Evolutionary conservation across 2,888 invertebrate genomes (phyloP).

Genomic region (Stenodera caucasica): DNA sequence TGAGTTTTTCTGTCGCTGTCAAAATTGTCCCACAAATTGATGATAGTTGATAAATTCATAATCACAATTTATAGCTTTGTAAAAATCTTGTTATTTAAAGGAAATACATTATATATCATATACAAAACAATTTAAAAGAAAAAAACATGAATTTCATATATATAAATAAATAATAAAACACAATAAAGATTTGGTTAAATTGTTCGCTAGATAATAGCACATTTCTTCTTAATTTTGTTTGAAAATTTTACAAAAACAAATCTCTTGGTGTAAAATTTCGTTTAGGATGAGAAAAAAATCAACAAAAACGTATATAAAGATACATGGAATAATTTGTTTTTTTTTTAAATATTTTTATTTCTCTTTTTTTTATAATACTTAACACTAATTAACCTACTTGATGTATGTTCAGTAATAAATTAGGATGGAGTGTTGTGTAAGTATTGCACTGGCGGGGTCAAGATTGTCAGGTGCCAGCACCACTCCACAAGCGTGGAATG

Average conservation of each 20-base stretch:
- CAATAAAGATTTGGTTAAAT: neutral
- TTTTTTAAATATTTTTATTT: constrained; percentile 48
- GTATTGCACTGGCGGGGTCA: constrained; percentile 55
- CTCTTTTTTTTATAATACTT: constrained; percentile 51
- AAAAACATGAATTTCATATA: neutral
- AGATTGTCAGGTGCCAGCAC: constrained; percentile 54
- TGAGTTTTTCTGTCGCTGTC: no score
- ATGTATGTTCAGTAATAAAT: constrained; percentile 52
- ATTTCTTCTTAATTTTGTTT: neutral
- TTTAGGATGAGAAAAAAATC: neutral
- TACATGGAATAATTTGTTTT: constrained; percentile 7
- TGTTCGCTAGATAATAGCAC: neutral
- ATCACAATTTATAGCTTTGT: constrained; percentile 3
- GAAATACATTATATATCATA: constrained; percentile 4
- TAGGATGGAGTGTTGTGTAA: constrained; percentile 52
- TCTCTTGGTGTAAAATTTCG: neutral
- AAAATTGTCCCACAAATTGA: neutral
- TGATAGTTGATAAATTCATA: neutral
- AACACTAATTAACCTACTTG: constrained; percentile 50
- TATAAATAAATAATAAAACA: constrained; percentile 5
- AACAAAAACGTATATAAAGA: neutral
- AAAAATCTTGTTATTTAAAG: constrained; percentile 6
- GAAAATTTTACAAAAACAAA: neutral
- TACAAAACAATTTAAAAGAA: neutral
- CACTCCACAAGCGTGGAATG: constrained; percentile 53